phyloP scores from a whole-genome alignment of 2,113 vertebrate species.

The Ceyx margarethae region DNA sequence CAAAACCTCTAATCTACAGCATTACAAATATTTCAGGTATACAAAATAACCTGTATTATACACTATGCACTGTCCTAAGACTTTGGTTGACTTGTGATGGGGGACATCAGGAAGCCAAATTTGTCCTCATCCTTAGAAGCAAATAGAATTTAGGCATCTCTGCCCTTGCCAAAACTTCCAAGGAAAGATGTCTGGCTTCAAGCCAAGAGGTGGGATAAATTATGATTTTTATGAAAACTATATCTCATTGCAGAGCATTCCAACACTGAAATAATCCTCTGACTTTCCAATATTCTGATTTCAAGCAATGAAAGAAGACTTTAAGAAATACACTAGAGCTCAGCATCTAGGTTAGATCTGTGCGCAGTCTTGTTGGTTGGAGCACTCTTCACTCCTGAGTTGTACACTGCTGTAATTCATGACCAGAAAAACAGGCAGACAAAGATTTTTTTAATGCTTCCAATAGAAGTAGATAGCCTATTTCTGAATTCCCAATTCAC shows the following conservation, averaged over 20 bases:
- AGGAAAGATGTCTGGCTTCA: neutral
- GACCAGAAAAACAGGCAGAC: neutral
- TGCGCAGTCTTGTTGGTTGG: rapidly evolving
- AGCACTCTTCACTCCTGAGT: neutral
- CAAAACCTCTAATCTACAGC: neutral
- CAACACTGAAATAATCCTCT: neutral
- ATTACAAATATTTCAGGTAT: neutral
- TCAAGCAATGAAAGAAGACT: neutral
- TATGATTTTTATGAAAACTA: neutral
- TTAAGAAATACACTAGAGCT: neutral
- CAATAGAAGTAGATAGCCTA: neutral
- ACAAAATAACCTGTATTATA: neutral
- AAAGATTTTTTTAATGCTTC: neutral
- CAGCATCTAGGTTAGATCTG: neutral
- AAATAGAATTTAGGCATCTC: neutral
- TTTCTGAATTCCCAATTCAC: neutral
- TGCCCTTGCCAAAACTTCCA: neutral
- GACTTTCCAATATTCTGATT: neutral
- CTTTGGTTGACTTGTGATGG: neutral
- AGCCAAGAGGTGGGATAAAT: neutral
- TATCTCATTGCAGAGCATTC: neutral
- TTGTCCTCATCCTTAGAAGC: neutral
- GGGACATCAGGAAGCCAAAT: neutral
- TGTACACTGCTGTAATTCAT: neutral
- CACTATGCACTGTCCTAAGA: rapidly evolving